These are phyloP conservation scores for Bicyclus anynana DNA, from an alignment of 1,140 invertebrate genomes.

Conservation along the genomic window DNA sequence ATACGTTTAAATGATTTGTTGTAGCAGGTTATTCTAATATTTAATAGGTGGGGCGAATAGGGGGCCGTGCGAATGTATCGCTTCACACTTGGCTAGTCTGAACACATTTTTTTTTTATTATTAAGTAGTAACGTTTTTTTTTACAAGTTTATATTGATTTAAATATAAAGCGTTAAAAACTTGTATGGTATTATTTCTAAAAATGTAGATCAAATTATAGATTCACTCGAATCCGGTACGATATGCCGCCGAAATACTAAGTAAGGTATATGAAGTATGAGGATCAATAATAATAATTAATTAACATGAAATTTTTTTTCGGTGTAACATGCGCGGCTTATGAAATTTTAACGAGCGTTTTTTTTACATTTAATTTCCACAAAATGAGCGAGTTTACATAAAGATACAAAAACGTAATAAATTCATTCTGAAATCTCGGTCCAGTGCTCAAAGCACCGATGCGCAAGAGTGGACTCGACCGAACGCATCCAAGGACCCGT, in stretches of 20 bases:
- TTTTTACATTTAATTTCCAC: neutral
- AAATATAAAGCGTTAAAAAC: no score
- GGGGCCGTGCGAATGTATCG: no score
- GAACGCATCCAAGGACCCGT: conserved; percentile 55
- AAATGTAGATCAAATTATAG: no score
- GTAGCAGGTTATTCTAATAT: no score
- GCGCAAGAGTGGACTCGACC: conserved; percentile 42
- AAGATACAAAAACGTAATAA: conserved; percentile 3
- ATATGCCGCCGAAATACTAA: no score
- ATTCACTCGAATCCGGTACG: no score
- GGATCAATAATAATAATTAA: neutral
- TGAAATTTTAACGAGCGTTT: conserved; percentile 1
- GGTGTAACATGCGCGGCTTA: neutral
- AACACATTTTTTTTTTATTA: no score
- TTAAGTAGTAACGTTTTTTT: no score
- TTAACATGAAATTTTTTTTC: neutral
- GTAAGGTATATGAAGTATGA: neutral
- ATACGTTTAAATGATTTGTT: neutral
- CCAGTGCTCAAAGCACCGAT: conserved; percentile 47
- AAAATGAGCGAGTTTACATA: conserved; percentile 4
- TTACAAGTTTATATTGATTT: no score
- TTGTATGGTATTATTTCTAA: no score
- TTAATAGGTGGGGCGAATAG: no score
- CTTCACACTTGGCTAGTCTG: no score
- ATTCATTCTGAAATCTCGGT: conserved; percentile 57